A percentile compares a stretch with the other conserved stretches of the same genome.
These are phyloP conservation scores for Xylota sylvarum DNA, from an alignment of 2,888 invertebrate species.

Conservation along the genomic window DNA sequence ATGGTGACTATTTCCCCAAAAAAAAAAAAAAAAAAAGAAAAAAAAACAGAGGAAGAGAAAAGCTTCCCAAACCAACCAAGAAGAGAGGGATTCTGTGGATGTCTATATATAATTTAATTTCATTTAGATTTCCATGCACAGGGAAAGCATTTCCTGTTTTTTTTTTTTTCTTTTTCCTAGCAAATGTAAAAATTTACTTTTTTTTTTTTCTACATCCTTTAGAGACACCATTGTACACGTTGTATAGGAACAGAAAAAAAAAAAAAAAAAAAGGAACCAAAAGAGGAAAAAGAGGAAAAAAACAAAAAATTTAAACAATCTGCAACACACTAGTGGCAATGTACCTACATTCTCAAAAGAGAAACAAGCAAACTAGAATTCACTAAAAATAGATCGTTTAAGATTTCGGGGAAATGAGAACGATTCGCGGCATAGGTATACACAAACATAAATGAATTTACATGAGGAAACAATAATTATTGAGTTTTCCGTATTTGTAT, in stretches of 20 bases:
- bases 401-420: conserved; percentile 64
- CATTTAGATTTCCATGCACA: neutral
- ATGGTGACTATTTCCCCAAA: neutral
- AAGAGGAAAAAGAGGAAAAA: neutral
- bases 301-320: neutral
- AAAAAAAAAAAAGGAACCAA: neutral
- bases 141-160: neutral
- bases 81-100: no score
- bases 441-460: neutral
- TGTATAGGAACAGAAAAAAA: neutral
- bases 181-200: no score
- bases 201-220: no score
- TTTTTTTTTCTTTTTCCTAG: neutral
- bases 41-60: neutral
- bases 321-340: conserved; percentile 9
- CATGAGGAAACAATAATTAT: neutral
- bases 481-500: neutral
- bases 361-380: conserved; percentile 29
- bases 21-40: no score
- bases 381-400: conserved; percentile 66
- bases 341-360: conserved; percentile 5
- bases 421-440: neutral
- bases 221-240: no score
- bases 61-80: no score
- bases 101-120: no score